Base-by-base conservation (phyloP, 1,140 invertebrate species). In the Hylaeus anthracinus region DNA sequence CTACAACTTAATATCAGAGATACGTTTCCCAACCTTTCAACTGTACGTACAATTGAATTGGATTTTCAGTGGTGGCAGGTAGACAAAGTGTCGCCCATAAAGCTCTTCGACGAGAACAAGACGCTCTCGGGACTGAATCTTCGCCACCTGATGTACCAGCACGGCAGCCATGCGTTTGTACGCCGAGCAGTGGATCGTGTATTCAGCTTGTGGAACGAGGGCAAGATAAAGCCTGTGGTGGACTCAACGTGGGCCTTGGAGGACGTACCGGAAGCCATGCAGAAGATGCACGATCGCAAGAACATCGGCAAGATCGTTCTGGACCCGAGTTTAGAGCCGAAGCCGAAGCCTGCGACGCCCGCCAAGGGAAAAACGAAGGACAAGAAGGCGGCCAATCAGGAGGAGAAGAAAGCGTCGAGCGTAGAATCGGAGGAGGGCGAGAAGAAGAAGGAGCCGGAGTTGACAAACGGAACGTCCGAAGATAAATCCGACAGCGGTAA, bases 91-190 rank as follows among this genome's bases (percentile, higher is more conserved):
- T 97, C 96, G 8, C 97, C 97, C 1, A 95, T 98, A 85, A 98
- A 98, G 93, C 93, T 98, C 81, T 98, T 96, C 92, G 97, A 98
- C 88, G 97, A 98, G 90, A 98, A 98, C 93, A 97, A 97, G 93
- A 96, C 95, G 64, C 93, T 98, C 63, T 94, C 95, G 39, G 97
- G 97, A 1, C 95, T 98, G 90, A 97, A 98, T 93, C 94, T 98
- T 82, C 96, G 97, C 63, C 96, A 97, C 91, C 93, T 98, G 88
- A 94, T 98, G 91, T 97, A 97, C 92, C 96, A 97, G 83, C 97
- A 98, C 88, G 95, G 96, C 26, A 95, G 96, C 71, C 94, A 96
- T 51, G 95, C 95, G 15, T 96, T 96, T 87, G 95, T 98, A 2
- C 94, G 95, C 61, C 92, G 94, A 55, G 94, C 96, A 9, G 95